phyloP scores from a whole-genome alignment of 2,888 invertebrate genomes.

The Auanema sp. region DNA sequence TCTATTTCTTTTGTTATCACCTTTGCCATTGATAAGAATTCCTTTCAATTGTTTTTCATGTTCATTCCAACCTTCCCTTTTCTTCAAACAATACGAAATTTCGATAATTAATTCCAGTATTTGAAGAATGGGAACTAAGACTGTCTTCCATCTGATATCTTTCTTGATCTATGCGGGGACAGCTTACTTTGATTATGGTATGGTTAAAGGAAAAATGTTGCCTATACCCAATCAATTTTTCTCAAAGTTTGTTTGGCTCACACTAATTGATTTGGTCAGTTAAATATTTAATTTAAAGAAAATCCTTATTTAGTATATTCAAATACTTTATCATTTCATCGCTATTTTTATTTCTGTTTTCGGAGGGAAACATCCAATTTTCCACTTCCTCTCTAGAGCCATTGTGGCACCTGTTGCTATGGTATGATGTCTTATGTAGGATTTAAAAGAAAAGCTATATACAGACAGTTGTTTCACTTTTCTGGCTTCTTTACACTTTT shows the following conservation, averaged over 20 bases:
- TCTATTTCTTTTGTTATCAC: no score
- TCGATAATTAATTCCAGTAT: no score
- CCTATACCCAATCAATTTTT: slow-evolving; percentile 47
- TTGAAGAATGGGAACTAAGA: slow-evolving; percentile 19
- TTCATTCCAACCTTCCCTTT: no score
- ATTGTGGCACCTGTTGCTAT: slow-evolving; percentile 42
- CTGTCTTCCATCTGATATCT: slow-evolving; percentile 35
- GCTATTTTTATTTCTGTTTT: slow-evolving; percentile 27
- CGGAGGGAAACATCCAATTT: slow-evolving; percentile 22
- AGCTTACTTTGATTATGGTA: slow-evolving; percentile 38
- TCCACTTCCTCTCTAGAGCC: slow-evolving; percentile 35
- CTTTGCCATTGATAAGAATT: no score
- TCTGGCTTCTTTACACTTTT: slow-evolving; percentile 53
- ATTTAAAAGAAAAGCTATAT: slow-evolving; percentile 9
- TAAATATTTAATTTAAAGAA: slow-evolving; percentile 4
- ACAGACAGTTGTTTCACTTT: slow-evolving; percentile 54
- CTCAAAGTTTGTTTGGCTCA: slow-evolving; percentile 60
- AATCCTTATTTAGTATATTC: slow-evolving; percentile 42
- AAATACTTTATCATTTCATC: slow-evolving; percentile 51
- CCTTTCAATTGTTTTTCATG: no score
- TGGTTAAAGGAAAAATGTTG: slow-evolving; percentile 26
- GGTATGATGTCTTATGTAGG: slow-evolving; percentile 18
- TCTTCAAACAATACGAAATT: no score
- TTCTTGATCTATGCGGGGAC: slow-evolving; percentile 38
- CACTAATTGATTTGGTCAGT: slow-evolving; percentile 56